Evolutionary conservation across 2,888 invertebrate genomes (phyloP).

Genomic region (Dolichomitus sp.): DNA sequence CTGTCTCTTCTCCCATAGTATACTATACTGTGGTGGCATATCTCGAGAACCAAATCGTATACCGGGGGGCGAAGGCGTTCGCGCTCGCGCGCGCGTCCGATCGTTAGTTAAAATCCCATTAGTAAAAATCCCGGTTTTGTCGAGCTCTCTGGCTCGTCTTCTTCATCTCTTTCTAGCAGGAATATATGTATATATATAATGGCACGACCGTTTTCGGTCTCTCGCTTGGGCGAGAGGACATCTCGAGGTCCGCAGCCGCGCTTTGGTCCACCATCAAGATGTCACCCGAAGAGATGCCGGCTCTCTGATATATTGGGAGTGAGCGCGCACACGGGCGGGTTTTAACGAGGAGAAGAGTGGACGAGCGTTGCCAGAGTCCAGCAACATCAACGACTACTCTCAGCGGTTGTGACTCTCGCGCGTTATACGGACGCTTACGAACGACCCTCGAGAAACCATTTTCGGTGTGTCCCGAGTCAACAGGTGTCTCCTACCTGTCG

Average conservation of each 20-base stretch:
- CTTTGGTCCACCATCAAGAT: conserved; percentile 76
- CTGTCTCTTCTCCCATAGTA: conserved; percentile 18
- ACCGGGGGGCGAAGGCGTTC: neutral
- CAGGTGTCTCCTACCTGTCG: conserved; percentile 82
- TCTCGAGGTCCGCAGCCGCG: conserved; percentile 42
- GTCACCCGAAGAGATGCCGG: conserved; percentile 80
- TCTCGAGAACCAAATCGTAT: conserved; percentile 59
- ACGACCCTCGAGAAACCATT: conserved; percentile 70
- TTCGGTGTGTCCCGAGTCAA: conserved; percentile 77
- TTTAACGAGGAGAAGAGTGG: conserved; percentile 65
- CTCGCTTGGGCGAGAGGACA: conserved; percentile 40
- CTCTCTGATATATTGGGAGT: conserved; percentile 82
- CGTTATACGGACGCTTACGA: conserved; percentile 47
- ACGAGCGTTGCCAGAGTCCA: conserved; percentile 25
- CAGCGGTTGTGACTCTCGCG: conserved; percentile 35
- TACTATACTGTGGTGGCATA: conserved; percentile 30
- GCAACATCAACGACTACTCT: conserved; percentile 40
- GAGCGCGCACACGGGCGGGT: conserved; percentile 69
- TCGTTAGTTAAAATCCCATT: conserved; percentile 84
- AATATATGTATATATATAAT: neutral
- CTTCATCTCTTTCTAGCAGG: conserved; percentile 16
- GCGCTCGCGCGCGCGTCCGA: conserved; percentile 65
- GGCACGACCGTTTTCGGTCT: conserved; percentile 54
- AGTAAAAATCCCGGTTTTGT: conserved; percentile 79
- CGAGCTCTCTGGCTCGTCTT: conserved; percentile 64